phyloP scores from a whole-genome alignment of 2,888 invertebrate species.

The Dyspetes luteomarginatus region DNA sequence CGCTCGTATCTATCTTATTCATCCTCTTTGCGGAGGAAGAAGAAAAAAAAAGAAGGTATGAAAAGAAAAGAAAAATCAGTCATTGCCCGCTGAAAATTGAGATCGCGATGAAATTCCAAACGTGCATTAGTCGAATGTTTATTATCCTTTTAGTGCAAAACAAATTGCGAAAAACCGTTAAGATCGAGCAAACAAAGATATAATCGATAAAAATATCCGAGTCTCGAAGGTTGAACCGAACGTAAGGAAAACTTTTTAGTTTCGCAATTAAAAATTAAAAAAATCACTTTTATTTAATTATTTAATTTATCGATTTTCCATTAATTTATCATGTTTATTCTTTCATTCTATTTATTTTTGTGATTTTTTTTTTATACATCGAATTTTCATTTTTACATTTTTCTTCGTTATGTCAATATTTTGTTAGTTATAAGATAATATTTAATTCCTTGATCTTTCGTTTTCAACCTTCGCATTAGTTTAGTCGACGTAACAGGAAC shows the following conservation, averaged over 20 bases:
- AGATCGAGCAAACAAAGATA: background rate
- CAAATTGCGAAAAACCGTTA: constrained; percentile 19
- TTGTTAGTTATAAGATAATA: constrained; percentile 1
- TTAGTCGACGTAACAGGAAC: constrained; percentile 46
- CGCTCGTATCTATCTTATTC: background rate
- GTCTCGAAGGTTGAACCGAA: no score
- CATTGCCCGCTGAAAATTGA: background rate
- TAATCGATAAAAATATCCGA: no score
- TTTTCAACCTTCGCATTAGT: constrained; percentile 45
- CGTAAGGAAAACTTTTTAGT: background rate
- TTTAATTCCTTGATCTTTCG: constrained; percentile 43
- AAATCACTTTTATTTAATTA: no score
- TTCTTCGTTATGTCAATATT: background rate
- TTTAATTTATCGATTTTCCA: no score
- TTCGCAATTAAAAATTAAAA: background rate
- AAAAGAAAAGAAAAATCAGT: background rate
- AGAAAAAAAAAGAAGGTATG: background rate
- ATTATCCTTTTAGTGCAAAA: constrained; percentile 20
- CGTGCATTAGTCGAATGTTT: constrained; percentile 10
- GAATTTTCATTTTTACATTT: background rate
- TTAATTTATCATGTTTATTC: no score
- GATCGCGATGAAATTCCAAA: background rate
- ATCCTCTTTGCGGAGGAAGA: background rate
- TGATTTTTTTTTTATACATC: background rate
- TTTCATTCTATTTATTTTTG: no score